Evolutionary conservation across 2,797 vertebrate genomes (phyloP).

Genomic region (Spheniscus humboldti): DNA sequence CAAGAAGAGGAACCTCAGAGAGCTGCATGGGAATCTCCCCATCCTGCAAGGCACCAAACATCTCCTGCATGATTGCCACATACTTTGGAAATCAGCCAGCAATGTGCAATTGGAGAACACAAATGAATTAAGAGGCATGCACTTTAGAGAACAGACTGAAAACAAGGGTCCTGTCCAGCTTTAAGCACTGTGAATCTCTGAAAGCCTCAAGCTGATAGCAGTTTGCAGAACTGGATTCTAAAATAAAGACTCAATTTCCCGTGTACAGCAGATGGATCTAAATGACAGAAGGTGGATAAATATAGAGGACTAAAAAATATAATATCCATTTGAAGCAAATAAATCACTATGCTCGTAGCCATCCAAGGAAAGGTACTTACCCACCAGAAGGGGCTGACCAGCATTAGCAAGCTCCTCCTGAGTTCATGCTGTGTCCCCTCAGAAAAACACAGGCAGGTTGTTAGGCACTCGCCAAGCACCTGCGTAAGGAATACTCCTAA

Average conservation of each 20-base stretch:
- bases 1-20: not conserved
- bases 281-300: slow-evolving; percentile 30
- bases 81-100: not conserved
- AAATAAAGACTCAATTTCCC: slow-evolving; percentile 34
- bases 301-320: slow-evolving; percentile 30
- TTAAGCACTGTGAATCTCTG: not conserved
- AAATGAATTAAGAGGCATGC: not conserved
- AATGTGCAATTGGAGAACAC: not conserved
- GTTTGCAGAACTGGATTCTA: not conserved
- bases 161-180: not conserved
- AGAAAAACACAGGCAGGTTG: not conserved
- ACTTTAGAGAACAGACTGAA: not conserved
- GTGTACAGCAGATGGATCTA: slow-evolving; percentile 49
- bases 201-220: not conserved
- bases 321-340: slow-evolving; percentile 39
- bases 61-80: not conserved
- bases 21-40: not conserved
- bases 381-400: not conserved
- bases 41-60: not conserved
- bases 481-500: not conserved
- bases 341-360: not conserved
- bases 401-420: not conserved
- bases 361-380: not conserved
- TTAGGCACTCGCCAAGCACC: not conserved
- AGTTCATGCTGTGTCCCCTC: not conserved